A percentile compares a stretch with the other conserved stretches of the same genome.
Evolutionary conservation across 2,888 invertebrate species (phyloP).

Genomic region (Calameuta filiformis): DNA sequence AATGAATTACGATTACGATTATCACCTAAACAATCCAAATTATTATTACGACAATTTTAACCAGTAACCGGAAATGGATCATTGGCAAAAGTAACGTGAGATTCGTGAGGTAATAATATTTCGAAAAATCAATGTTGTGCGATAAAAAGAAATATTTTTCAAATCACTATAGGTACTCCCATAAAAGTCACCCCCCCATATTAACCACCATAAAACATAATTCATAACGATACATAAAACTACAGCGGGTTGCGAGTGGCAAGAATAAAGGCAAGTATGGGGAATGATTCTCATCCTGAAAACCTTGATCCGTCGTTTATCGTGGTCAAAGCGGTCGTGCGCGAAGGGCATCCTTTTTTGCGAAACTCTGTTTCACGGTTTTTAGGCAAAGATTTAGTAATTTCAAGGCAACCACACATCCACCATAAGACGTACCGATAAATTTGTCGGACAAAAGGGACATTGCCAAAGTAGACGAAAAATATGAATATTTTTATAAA

Average conservation of each 20-base stretch:
- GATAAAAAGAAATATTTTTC: too few species aligned
- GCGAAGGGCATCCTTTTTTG: conserved; percentile 2
- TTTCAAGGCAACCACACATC: not conserved
- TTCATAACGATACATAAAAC: not conserved
- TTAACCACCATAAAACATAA: not conserved
- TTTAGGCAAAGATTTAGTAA: conserved; percentile 9
- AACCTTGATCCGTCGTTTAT: not conserved
- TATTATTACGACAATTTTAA: not conserved
- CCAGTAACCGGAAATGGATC: not conserved
- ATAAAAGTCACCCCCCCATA: not conserved
- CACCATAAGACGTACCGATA: not conserved
- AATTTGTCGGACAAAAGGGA: not conserved
- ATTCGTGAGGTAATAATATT: too few species aligned
- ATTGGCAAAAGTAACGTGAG: too few species aligned
- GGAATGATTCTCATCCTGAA: not conserved
- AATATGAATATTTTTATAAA: too few species aligned
- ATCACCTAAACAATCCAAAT: not conserved
- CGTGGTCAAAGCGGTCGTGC: conserved; percentile 3
- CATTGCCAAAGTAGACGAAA: too few species aligned
- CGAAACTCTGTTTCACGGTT: not conserved
- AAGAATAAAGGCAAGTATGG: not conserved
- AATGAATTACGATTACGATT: not conserved
- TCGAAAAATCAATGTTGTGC: too few species aligned
- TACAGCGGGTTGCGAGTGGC: not conserved
- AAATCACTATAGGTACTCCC: not conserved